Percentiles rank a stretch among this genome's conserved stretches.
These are phyloP conservation scores for Drosophila melanocephala DNA, from an alignment of 2,888 invertebrate species.

Conservation along the genomic window DNA sequence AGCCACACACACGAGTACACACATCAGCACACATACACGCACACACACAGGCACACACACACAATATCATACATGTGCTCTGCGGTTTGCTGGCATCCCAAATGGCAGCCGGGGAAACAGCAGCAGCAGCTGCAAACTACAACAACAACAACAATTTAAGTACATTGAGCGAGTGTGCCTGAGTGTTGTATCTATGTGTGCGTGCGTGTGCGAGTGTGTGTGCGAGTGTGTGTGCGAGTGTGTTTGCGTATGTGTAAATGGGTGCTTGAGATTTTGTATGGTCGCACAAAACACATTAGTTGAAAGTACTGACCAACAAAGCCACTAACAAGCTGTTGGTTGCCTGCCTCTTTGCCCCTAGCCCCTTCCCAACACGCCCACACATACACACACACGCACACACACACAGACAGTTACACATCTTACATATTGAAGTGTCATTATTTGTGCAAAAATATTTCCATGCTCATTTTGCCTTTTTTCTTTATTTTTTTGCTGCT, in stretches of 20 bases:
- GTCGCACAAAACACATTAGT: constrained; percentile 80
- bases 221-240: constrained; percentile 19
- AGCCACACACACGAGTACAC: constrained; percentile 13
- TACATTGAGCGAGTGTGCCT: constrained; percentile 56
- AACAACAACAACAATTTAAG: constrained; percentile 54
- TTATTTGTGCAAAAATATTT: constrained; percentile 58
- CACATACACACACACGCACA: neutral
- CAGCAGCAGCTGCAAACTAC: constrained; percentile 30
- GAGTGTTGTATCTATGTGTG: constrained; percentile 11
- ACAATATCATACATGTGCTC: constrained; percentile 22
- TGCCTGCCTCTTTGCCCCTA: constrained; percentile 7
- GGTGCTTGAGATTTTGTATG: constrained; percentile 77
- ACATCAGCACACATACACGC: neutral
- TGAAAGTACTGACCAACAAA: constrained; percentile 83
- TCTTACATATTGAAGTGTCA: constrained; percentile 67
- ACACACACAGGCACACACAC: constrained; percentile 15
- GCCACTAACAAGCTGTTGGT: constrained; percentile 81
- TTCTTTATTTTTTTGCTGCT: constrained; percentile 31
- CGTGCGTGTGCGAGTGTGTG: constrained; percentile 15
- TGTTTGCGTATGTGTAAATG: constrained; percentile 52
- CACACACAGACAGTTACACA: constrained; percentile 20
- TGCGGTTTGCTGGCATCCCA: constrained; percentile 71
- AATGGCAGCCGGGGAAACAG: constrained; percentile 30
- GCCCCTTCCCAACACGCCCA: no score
- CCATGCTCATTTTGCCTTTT: constrained; percentile 22